Evolutionary conservation across 2,888 invertebrate genomes (phyloP), one percentile per base, ranked within the genome.

Genomic region (Himalopsyche anomala): DNA sequence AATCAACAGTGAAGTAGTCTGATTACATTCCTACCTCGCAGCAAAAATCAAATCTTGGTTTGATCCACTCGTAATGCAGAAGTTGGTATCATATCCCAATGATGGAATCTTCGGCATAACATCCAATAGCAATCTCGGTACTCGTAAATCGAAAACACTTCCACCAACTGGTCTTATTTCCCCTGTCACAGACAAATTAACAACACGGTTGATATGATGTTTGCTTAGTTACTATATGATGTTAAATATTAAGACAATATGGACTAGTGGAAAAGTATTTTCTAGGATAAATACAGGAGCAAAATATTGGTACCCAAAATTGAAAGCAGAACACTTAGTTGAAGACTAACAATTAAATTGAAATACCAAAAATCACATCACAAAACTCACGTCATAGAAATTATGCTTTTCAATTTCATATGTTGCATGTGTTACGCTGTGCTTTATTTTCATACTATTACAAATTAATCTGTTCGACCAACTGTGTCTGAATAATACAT

Each of bases 31-130:
- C 90, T 90, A 95, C 94, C 94, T 93, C 28, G 96, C 95, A 54
- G 96, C 94, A 89, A 96, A 95, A 3, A 94, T 93, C 45, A 93
- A 89, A 79, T 92, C 93, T 36, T 84, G 80, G 12, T 69, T 79
- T 11, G 55, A 81, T 9, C 74, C 81, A 45, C 85, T 86, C 4
- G 94, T 95, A 51, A 98, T 91, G 90, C 97, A 97, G 90, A 95
- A 98, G 91, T 97, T 98, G 89, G 96, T 93, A 91, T 98, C 98
- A 90, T 95, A 98, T 2, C 98, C 98, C 36, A 94, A 94, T 40
- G 93, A 92, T 0, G 96, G 95, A 85, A 96, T 93, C 89, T 94
- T 93, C 45, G 94, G 91, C 54, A 98, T 92, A 89, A 96, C 95
- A 45, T 95, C 93, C 2, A 95, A 95, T 17, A 98, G 91, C 28